Evolutionary conservation across 1,140 invertebrate species (phyloP), one percentile per base, ranked within the genome.

Genomic region (Drosophila orena): DNA sequence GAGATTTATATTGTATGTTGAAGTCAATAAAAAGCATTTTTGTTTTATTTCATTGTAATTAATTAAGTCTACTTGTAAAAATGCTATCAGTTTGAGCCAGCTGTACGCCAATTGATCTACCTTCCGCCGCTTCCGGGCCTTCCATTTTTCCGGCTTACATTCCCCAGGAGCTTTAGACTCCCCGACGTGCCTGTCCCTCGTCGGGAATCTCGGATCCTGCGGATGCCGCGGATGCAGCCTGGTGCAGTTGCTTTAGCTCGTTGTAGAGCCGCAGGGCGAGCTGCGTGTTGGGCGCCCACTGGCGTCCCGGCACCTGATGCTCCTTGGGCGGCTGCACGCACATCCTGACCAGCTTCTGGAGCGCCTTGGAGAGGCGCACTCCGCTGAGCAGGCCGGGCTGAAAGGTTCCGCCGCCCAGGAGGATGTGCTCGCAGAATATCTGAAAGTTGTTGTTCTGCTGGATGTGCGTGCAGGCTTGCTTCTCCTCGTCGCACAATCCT

Each of bases 391-490:
- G 62, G 6, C 91, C 89, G 0, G 85, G 79, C 59, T 91, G 88
- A 14, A 81, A 80, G n/a, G 86, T 81, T 30, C 73, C 74, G 17
- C 76, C 75, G 35, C 83, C 78, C 6, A 84, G 40, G 2, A 89
- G 64, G 6, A 92, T 71, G 30, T 92, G 77, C 27, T 81, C 79
- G 50, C 91, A 92, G 35, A 91, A 90, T 46, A 91, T 83, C 57
- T 92, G 85, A 34, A 92, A 81, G 59, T 92, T 92, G 53, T 90
- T 90, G 58, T 92, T 92, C 56, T 89, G 91, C 73, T 92, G 91
- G 8, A 81, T 53, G 42, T 84, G 79, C 3, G 59, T 81, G 69
- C 91, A 92, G 22, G 69, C 22, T 4, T 74, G 71, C 2, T 66
- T 68, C 10, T 72, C 64, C 7, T 46, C 46, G 60, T 91, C 80